Conservation (phyloP, 2,113 vertebrate species). For the Cyanocitta stelleri region DNA sequence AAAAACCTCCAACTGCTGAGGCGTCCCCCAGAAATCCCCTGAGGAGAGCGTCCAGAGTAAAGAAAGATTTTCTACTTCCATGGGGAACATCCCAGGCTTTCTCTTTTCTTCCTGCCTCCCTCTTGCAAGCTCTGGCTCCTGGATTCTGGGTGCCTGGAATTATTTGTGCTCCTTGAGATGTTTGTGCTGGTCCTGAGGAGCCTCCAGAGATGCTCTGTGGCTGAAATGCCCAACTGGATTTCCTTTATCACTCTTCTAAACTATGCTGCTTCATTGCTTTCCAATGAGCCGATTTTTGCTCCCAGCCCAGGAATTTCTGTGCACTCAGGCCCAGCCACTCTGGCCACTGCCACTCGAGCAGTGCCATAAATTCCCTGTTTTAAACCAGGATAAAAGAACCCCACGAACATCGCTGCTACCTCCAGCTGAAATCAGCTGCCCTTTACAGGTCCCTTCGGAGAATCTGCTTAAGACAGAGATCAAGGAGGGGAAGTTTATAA, state of each 20-base stretch:
- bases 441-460: neutral
- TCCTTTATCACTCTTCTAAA: neutral
- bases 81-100: neutral
- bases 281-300: neutral
- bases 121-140: neutral
- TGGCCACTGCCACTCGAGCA: neutral
- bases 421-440: neutral
- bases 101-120: neutral
- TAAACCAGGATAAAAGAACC: neutral
- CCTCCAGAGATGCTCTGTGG: neutral
- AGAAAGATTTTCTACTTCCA: neutral
- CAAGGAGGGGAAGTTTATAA: neutral
- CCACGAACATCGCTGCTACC: neutral
- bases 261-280: neutral
- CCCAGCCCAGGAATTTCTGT: neutral
- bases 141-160: neutral
- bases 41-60: neutral
- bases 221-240: neutral
- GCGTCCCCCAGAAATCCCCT: neutral
- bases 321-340: neutral
- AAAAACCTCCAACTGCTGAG: neutral
- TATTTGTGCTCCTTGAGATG: neutral
- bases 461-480: neutral
- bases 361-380: neutral
- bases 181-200: neutral